Conservation (phyloP, 2,797 vertebrate genomes). For the Setipinna tenuifilis region DNA sequence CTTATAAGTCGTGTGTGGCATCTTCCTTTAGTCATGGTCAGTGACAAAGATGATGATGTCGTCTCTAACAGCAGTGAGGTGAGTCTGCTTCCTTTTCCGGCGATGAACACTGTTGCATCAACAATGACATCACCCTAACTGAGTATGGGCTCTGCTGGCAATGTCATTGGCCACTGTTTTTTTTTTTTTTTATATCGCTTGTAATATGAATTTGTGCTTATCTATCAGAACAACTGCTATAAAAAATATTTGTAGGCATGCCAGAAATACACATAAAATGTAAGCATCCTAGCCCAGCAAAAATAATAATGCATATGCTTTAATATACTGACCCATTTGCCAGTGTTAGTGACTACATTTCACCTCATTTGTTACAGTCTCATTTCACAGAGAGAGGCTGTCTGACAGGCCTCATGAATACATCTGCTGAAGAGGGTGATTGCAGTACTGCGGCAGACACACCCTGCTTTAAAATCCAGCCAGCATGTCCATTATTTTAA, state of each 20-base stretch:
- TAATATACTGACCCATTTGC: neutral
- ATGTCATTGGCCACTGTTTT: neutral
- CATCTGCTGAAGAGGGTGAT: neutral
- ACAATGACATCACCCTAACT: neutral
- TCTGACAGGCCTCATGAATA: neutral
- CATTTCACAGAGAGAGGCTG: neutral
- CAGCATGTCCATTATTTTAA: slow-evolving; percentile 16
- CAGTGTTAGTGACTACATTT: neutral
- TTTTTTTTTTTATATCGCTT: neutral
- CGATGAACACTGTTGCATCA: neutral
- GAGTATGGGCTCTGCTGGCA: neutral
- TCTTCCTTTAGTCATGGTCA: neutral
- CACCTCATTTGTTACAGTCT: neutral
- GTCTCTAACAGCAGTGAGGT: neutral
- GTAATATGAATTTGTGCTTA: neutral
- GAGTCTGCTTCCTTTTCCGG: neutral
- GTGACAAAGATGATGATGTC: neutral
- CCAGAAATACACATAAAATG: neutral
- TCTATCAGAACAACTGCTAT: neutral
- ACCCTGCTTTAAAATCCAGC: neutral
- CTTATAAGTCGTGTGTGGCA: neutral
- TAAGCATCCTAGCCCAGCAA: neutral
- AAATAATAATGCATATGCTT: neutral
- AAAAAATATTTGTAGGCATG: neutral
- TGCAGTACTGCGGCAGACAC: slow-evolving; percentile 14